Evolutionary conservation across 2,797 vertebrate genomes (phyloP), one percentile per base, ranked within the genome.

Genomic region (Buceros bicornis): DNA sequence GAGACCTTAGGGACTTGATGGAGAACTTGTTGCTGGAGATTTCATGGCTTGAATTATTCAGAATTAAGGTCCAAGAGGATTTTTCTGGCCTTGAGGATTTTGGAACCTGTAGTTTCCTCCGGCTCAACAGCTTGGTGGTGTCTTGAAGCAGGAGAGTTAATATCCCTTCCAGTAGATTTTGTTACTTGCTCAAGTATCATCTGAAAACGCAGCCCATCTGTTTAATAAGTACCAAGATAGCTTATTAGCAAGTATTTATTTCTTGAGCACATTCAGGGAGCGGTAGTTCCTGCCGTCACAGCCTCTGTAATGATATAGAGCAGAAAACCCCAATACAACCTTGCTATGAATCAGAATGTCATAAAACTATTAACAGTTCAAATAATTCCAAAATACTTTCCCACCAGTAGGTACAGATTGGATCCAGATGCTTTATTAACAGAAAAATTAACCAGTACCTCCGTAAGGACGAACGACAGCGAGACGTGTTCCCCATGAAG

Each of bases 361-460:
- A 73, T 93, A 97, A 97, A 97, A 88, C 72, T 89, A 97, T 95
- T 95, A 94, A 84, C 89, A 73, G 96, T 93, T 96, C 88, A 96
- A 95, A 80, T 93, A 93, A 92, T 94, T 93, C 96, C 89, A 78
- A 84, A 97, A 88, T 91, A 88, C 80, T 95, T 95, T 95, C 96
- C 95, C 95, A 93, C 95, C 91, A 91, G 94, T 97, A 91, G 95
- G 95, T 94, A 94, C 94, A 97, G 95, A 97, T 97, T 97, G 93
- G 91, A 97, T 95, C 96, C 97, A 97, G 97, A 97, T 97, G 97
- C 94, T 91, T 89, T 89, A 94, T 94, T 91, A 96, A 73, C 20
- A 70, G 91, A 71, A 47, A 65, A 76, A 93, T 96, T 77, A 94
- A 85, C 50, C 79, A 86, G 77, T 47, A 76, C 95, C 89, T 95